A percentile compares a stretch with the other conserved stretches of the same genome.
Evolutionary conservation across 2,888 invertebrate species (phyloP).

Genomic region (Chironomus tentans): DNA sequence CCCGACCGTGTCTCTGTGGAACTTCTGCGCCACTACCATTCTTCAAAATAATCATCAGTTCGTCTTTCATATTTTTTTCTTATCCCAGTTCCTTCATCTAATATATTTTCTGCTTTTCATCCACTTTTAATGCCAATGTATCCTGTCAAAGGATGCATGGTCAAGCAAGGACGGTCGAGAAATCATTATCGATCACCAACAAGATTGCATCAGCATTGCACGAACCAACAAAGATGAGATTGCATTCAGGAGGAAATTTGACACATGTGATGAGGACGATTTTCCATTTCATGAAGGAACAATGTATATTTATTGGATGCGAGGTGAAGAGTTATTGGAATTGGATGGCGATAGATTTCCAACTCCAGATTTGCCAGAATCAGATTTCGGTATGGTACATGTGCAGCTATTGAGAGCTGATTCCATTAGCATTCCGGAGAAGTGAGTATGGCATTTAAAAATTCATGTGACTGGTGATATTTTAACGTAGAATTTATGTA

Average conservation of each 20-base stretch:
- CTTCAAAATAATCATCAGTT: no score
- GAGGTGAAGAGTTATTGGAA: slow-evolving; percentile 60
- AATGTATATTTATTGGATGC: slow-evolving; percentile 77
- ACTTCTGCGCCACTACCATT: no score
- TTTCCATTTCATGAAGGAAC: slow-evolving; percentile 55
- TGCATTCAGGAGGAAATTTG: slow-evolving; percentile 68
- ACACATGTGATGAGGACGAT: slow-evolving; percentile 64
- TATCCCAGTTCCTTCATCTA: no score
- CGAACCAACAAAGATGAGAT: slow-evolving; percentile 47
- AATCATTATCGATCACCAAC: slow-evolving; percentile 57
- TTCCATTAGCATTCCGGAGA: slow-evolving; percentile 41
- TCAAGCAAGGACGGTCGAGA: slow-evolving; percentile 54
- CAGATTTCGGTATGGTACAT: slow-evolving; percentile 64
- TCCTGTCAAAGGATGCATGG: slow-evolving; percentile 55
- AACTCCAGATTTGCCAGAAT: slow-evolving; percentile 40
- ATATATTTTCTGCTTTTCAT: no score
- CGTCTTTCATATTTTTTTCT: no score
- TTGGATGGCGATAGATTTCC: slow-evolving; percentile 40
- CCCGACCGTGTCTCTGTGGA: no score
- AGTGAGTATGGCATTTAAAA: slow-evolving; percentile 31
- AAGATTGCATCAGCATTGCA: slow-evolving; percentile 61
- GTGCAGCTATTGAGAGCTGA: slow-evolving; percentile 53
- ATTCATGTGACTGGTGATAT: background rate
- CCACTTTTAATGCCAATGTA: no score
- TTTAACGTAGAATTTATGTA: no score